phyloP scores from a whole-genome alignment of 2,797 vertebrate species.

The Halcyon chelicuti region DNA sequence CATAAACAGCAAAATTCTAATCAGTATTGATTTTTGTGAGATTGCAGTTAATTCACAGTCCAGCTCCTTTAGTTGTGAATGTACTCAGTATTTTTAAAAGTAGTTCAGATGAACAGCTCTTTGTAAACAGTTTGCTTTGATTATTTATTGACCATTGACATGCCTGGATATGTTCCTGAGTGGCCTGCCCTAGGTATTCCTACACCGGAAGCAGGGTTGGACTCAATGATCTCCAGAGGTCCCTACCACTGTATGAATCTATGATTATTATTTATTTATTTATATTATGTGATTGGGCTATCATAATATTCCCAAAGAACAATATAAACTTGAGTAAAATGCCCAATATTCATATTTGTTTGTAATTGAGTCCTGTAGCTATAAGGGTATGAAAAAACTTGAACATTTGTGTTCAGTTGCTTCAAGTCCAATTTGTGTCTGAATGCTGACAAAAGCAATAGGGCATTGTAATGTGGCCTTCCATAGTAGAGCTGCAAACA shows the following conservation, averaged over 20 bases:
- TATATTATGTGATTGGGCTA: background rate
- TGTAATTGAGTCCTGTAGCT: background rate
- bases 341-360: background rate
- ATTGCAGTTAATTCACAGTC: background rate
- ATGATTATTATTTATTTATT: background rate
- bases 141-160: background rate
- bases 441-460: background rate
- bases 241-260: too few relatives aligned
- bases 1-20: background rate
- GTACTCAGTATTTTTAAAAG: background rate
- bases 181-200: too few relatives aligned
- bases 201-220: too few relatives aligned
- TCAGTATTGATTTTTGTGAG: background rate
- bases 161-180: too few relatives aligned
- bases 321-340: background rate
- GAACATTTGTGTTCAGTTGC: background rate
- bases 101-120: background rate
- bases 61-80: background rate
- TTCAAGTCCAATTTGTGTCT: background rate
- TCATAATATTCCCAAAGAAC: background rate
- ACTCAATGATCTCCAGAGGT: too few relatives aligned
- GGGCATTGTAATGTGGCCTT: background rate
- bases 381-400: background rate
- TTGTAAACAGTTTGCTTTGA: background rate
- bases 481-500: background rate